A percentile compares a stretch with the other conserved stretches of the same genome.
Conservation (phyloP, 1,140 invertebrate genomes). For the Nixonia krombeini region DNA sequence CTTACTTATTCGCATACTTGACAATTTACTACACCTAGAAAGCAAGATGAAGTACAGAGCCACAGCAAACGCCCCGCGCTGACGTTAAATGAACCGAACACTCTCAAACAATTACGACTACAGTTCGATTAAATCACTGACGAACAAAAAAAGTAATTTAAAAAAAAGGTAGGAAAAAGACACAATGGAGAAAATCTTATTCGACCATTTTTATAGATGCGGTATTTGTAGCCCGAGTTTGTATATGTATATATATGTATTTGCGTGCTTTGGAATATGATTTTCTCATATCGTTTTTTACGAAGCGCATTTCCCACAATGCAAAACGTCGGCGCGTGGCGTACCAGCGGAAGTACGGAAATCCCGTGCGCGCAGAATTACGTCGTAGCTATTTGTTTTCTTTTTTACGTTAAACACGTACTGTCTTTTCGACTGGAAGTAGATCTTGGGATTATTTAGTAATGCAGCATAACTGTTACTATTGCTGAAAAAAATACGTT, state of each 20-base stretch:
- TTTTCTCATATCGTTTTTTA: conserved; percentile 31
- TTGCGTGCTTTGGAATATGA: conserved; percentile 26
- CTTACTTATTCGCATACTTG: not conserved
- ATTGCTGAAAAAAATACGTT: not conserved
- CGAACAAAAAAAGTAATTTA: too few relatives aligned
- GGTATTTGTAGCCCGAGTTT: conserved; percentile 13
- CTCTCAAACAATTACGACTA: too few relatives aligned
- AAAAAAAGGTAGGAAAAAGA: conserved; percentile 6
- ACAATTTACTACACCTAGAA: not conserved
- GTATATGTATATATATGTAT: conserved; percentile 36
- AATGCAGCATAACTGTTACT: not conserved
- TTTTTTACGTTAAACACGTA: not conserved
- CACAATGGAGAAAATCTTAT: conserved; percentile 17
- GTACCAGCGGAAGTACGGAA: conserved; percentile 7
- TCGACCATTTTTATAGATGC: conserved; percentile 37
- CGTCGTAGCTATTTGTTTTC: too few relatives aligned
- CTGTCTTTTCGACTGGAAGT: not conserved
- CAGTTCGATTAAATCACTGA: too few relatives aligned
- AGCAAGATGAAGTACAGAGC: too few relatives aligned
- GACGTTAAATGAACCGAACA: too few relatives aligned
- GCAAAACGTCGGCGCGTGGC: conserved; percentile 6
- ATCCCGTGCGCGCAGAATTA: too few relatives aligned
- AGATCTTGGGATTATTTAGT: not conserved
- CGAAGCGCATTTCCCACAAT: conserved; percentile 7
- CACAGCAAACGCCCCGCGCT: not conserved